phyloP scores from a whole-genome alignment of 1,140 invertebrate species.

The Argopecten irradians region DNA sequence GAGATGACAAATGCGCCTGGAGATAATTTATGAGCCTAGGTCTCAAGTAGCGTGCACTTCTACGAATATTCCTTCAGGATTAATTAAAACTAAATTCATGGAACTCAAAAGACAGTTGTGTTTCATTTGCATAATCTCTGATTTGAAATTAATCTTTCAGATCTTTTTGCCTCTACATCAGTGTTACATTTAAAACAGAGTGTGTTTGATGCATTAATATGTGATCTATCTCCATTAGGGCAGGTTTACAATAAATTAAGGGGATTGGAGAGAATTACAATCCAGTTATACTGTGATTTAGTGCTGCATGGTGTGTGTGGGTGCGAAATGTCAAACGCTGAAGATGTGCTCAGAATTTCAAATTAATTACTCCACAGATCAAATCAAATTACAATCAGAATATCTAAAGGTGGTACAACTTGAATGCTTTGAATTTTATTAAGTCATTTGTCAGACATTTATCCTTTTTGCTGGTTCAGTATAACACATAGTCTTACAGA shows the following conservation, averaged over 20 bases:
- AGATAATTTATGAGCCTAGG: not conserved
- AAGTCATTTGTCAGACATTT: no score
- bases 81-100: not conserved
- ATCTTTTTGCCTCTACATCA: not conserved
- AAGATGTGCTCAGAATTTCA: not conserved
- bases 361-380: not conserved
- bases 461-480: no score
- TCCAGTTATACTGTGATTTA: not conserved
- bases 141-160: not conserved
- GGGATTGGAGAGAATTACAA: not conserved
- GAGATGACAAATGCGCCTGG: no score
- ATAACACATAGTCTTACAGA: no score
- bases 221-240: not conserved
- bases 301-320: not conserved
- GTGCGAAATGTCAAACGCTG: not conserved
- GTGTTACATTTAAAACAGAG: not conserved
- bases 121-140: constrained; percentile 10
- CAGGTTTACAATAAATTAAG: not conserved
- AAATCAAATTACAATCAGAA: not conserved
- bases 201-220: not conserved
- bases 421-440: no score
- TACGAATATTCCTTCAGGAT: not conserved
- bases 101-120: not conserved
- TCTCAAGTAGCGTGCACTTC: not conserved
- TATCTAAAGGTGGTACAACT: not conserved